A percentile compares a stretch with the other conserved stretches of the same genome.
These are phyloP conservation scores for Limosa lapponica DNA, from an alignment of 2,797 vertebrate species.

Conservation along the genomic window DNA sequence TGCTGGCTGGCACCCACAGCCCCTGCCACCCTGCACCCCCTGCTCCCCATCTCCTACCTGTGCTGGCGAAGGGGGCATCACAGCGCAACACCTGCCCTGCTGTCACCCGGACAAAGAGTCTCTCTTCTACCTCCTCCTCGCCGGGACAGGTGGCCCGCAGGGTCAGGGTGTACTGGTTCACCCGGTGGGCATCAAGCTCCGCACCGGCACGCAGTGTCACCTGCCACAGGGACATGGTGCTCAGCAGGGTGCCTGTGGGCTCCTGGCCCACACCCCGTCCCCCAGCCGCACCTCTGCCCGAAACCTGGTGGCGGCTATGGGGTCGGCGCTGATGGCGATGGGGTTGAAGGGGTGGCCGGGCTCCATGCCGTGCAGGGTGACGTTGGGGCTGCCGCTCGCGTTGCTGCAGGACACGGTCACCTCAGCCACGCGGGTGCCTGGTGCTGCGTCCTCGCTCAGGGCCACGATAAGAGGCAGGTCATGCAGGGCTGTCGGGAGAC, in stretches of 20 bases:
- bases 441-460: slow-evolving; percentile 39
- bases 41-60: slow-evolving; percentile 44
- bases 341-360: background rate
- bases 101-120: slow-evolving; percentile 53
- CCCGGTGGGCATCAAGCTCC: slow-evolving; percentile 46
- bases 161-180: slow-evolving; percentile 68
- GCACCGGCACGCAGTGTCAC: slow-evolving; percentile 68
- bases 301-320: fast-evolving
- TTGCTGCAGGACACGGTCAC: slow-evolving; percentile 67
- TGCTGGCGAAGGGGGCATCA: slow-evolving; percentile 53
- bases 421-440: background rate
- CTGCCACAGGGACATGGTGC: background rate
- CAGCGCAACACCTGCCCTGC: background rate
- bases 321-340: background rate
- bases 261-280: fast-evolving
- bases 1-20: background rate
- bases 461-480: slow-evolving; percentile 44
- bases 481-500: slow-evolving; percentile 5
- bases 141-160: slow-evolving; percentile 32
- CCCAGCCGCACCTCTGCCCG: background rate
- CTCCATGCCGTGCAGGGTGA: background rate
- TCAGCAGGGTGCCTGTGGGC: fast-evolving
- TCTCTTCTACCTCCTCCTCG: background rate
- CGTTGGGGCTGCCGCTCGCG: background rate
- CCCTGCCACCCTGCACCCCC: fast-evolving